phyloP scores from a whole-genome alignment of 2,888 invertebrate species.

The Hipparchia sbordonii region DNA sequence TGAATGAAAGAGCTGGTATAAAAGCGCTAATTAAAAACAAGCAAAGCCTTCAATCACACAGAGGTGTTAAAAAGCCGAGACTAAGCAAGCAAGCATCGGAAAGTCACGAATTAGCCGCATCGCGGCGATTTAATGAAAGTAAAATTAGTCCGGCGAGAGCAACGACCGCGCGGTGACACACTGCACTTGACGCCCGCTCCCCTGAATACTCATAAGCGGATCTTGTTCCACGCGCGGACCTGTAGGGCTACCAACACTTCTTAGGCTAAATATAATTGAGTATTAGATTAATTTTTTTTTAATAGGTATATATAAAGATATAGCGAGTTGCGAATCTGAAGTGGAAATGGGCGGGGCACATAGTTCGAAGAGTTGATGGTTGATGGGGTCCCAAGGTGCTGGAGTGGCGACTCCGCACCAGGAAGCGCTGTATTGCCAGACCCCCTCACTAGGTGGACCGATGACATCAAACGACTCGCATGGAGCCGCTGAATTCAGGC shows the following conservation, averaged over 20 bases:
- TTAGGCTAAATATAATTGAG: no score
- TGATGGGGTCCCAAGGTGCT: no score
- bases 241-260: background rate
- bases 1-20: background rate
- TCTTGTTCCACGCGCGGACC: slow-evolving; percentile 36
- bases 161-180: slow-evolving; percentile 73
- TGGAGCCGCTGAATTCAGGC: no score
- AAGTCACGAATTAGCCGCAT: slow-evolving; percentile 43
- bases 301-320: no score
- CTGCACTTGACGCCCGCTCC: slow-evolving; percentile 63
- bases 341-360: no score
- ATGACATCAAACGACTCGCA: no score
- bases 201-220: slow-evolving; percentile 40
- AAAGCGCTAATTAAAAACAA: slow-evolving; percentile 14
- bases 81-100: slow-evolving; percentile 43
- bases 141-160: slow-evolving; percentile 69
- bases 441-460: no score
- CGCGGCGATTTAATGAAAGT: slow-evolving; percentile 69
- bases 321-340: no score
- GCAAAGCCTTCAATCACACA: background rate
- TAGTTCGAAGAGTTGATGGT: no score
- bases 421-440: no score
- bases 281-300: no score
- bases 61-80: slow-evolving; percentile 14
- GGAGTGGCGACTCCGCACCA: no score